Evolutionary conservation across 2,113 vertebrate genomes (phyloP), one percentile per base, ranked within the genome.

Genomic region (Mola mola): DNA sequence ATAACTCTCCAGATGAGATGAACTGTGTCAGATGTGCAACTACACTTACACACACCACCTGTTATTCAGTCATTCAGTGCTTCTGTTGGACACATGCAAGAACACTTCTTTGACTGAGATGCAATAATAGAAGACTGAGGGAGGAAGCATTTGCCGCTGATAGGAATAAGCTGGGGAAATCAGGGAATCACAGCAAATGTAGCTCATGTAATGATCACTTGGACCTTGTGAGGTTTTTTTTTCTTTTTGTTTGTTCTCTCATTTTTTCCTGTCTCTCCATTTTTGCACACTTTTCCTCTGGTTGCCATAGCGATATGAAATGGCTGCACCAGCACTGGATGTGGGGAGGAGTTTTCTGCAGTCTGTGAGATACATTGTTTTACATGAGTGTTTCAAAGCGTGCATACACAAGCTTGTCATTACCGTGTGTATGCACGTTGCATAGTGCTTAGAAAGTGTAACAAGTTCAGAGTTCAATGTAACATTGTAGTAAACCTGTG

Each of bases 271-370:
- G 44, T 52, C 58, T 52, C 43, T 72, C 34, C 38, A 41, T 69
- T 78, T 65, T 71, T 8, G 28, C 68, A 62, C 63, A 37, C 51
- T 52, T 70, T 78, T 49, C 58, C 59, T 72, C 29, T 13, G 56
- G 91, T 92, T 92, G 88, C 87, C 78, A 92, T 92, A 75, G 92
- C 75, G 75, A 93, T 21, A 29, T 74, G 79, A 89, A 89, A 88
- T 85, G 80, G 81, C 70, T 83, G 77, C 62, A 68, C 79, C 85
- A 70, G 78, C 42, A 71, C 8, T 73, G 69, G 55, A 78, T 61
- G 52, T 57, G 53, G 72, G 74, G 6, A 34, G 67, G 53, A 59
- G 59, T 36, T 43, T 1, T 2, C 8, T 29, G 49, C 52, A 66
- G 66, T 49, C 48, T 63, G 16, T 49, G 36, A 67, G 26, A 74